phyloP scores from a whole-genome alignment of 2,797 vertebrate species.

The Ciconia nigra region DNA sequence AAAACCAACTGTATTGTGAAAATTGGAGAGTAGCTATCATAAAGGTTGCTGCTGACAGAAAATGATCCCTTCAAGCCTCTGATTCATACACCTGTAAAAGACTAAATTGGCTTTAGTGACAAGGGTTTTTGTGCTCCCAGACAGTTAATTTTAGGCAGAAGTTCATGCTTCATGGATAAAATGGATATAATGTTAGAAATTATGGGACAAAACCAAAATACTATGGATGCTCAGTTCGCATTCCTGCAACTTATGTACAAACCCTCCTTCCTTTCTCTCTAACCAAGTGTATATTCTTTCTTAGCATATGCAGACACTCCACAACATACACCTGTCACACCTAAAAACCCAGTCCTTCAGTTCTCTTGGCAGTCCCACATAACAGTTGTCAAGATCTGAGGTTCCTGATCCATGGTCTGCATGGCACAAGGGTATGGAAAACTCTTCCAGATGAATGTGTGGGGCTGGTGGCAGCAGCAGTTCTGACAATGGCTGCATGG shows the following conservation, averaged over 20 bases:
- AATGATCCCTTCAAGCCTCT: not conserved
- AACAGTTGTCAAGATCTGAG: not conserved
- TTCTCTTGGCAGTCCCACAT: not conserved
- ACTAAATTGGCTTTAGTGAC: not conserved
- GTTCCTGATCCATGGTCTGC: rapidly evolving
- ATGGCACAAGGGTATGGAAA: not conserved
- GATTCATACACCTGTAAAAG: not conserved
- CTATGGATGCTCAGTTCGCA: not conserved
- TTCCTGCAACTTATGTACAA: not conserved
- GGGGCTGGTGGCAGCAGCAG: not conserved
- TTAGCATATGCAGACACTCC: not conserved
- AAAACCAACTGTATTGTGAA: not conserved
- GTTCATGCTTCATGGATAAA: not conserved
- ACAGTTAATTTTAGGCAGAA: not conserved
- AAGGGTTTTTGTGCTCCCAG: not conserved
- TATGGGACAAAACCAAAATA: not conserved
- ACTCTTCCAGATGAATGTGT: not conserved
- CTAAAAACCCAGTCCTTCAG: not conserved
- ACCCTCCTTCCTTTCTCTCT: not conserved
- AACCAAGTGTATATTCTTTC: not conserved
- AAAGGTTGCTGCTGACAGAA: not conserved
- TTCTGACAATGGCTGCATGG: not conserved
- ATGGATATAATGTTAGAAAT: not conserved
- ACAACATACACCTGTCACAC: not conserved
- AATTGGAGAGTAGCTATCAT: not conserved